Conservation (phyloP, 2,797 vertebrate genomes). For the Pantherophis alleghaniensis region DNA sequence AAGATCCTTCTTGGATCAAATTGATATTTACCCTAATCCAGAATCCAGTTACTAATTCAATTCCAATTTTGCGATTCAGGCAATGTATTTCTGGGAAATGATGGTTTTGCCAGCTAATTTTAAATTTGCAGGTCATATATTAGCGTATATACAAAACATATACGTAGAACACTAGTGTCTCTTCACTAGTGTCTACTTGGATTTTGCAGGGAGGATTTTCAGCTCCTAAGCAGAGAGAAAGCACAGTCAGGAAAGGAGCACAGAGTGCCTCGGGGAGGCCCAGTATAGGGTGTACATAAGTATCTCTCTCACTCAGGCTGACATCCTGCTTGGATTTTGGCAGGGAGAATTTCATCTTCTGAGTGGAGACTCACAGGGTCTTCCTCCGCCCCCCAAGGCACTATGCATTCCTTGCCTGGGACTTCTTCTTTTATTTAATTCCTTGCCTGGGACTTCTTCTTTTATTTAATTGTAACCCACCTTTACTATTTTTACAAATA, state of each 20-base stretch:
- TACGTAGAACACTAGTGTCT: neutral
- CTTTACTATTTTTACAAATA: neutral
- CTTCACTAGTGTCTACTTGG: neutral
- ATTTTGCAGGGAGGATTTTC: neutral
- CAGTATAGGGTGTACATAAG: neutral
- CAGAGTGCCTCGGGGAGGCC: neutral
- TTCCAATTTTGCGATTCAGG: neutral
- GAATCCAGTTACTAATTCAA: neutral
- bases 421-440: neutral
- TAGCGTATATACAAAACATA: neutral
- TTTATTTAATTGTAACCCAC: neutral
- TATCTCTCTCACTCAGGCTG: neutral
- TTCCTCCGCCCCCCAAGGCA: neutral
- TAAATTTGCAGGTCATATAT: neutral
- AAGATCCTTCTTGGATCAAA: neutral
- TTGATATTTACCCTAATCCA: neutral
- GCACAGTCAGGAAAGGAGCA: neutral
- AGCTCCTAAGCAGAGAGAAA: neutral
- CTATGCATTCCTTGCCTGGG: neutral
- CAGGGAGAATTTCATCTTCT: neutral
- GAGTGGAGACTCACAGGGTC: neutral
- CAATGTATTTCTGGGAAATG: neutral
- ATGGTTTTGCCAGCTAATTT: neutral
- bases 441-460: too few species aligned
- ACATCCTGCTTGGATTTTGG: neutral